Evolutionary conservation across 2,113 vertebrate species (phyloP), one percentile per base, ranked within the genome.

Genomic region (Bubo blakistoni): DNA sequence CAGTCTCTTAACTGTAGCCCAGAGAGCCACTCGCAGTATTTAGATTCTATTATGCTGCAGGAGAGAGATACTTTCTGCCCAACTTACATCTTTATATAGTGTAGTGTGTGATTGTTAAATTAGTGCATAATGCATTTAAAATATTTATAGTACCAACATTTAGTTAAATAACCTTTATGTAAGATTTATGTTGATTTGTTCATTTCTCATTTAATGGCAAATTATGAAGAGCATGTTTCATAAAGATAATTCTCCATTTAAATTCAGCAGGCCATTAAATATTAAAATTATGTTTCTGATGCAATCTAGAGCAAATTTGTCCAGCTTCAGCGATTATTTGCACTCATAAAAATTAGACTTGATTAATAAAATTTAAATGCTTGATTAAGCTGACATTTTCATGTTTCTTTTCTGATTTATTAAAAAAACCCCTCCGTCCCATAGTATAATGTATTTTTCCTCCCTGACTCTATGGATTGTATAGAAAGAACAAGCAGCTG

Each of bases 351-450:
- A 98, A 98, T 97, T 98, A 98, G 97, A 95, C 96, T 98, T 98
- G 94, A 98, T 98, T 98, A 98, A 98, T 98, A 98, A 98, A 98
- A 98, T 98, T 98, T 98, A 97, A 98, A 98, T 97, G 98, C 97
- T 98, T 98, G 96, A 98, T 98, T 98, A 98, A 97, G 96, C 96
- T 98, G 98, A 98, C 97, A 98, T 98, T 98, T 98, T 98, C 96
- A 98, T 98, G 97, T 98, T 98, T 97, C 92, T 97, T 96, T 98
- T 97, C 97, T 97, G 98, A 98, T 97, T 98, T 98, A 98, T 98
- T 98, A 98, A 98, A 98, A 80, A 44, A 44, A 98, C 98, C 97
- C 97, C 94, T 96, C 44, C 44, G 40, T 96, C 84, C 97, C 63
- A 96, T 89, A 86, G 79, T 36, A 30, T 4, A 61, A 47, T 72